A percentile compares a stretch with the other conserved stretches of the same genome.
Evolutionary conservation across 1,140 invertebrate genomes (phyloP).

Genomic region (Drosophila mauritiana): DNA sequence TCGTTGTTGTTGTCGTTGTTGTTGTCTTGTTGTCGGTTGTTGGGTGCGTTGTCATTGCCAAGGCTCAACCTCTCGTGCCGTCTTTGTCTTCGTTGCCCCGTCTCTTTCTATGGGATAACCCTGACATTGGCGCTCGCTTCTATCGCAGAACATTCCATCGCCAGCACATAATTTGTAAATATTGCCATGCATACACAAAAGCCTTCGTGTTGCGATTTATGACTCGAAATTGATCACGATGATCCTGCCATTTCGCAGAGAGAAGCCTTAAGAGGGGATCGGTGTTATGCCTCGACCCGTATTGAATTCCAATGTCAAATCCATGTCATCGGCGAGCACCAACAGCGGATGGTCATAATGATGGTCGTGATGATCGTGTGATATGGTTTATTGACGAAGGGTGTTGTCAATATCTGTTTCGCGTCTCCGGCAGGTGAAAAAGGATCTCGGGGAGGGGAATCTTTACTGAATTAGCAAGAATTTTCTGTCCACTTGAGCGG

Average conservation of each 20-base stretch:
- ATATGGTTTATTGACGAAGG: conserved; percentile 49
- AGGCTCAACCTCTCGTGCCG: conserved; percentile 32
- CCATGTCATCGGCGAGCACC: conserved; percentile 43
- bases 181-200: conserved; percentile 57
- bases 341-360: conserved; percentile 44
- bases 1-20: background rate
- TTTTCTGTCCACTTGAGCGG: conserved; percentile 17
- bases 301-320: conserved; percentile 78
- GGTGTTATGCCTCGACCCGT: conserved; percentile 48
- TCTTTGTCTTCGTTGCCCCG: background rate
- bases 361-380: conserved; percentile 46
- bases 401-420: conserved; percentile 47
- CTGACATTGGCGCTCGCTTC: conserved; percentile 67
- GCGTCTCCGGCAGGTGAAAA: conserved; percentile 32
- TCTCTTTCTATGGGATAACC: conserved; percentile 39
- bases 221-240: conserved; percentile 72
- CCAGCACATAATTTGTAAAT: conserved; percentile 66
- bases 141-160: conserved; percentile 74
- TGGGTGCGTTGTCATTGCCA: conserved; percentile 73
- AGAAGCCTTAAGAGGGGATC: conserved; percentile 24
- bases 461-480: conserved; percentile 33
- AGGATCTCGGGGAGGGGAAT: background rate
- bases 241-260: conserved; percentile 6
- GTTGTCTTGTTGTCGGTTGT: conserved; percentile 23
- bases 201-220: conserved; percentile 75